phyloP scores from a whole-genome alignment of 2,888 invertebrate genomes.

The Acleris cristana region DNA sequence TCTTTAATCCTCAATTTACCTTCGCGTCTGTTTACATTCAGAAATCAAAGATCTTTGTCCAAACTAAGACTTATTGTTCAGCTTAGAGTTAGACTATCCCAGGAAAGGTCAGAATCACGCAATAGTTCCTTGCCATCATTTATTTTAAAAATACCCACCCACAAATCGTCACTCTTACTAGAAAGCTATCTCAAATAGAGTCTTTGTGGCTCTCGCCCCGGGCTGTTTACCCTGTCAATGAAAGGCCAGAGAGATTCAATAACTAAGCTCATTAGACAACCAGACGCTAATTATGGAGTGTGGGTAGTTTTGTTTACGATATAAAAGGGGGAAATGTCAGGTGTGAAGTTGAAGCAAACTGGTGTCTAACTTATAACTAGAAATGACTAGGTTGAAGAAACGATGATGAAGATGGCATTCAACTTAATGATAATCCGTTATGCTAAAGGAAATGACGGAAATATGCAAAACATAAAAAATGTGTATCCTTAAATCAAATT shows the following conservation, averaged over 20 bases:
- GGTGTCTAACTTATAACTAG: constrained; percentile 15
- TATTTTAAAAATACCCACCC: constrained; percentile 10
- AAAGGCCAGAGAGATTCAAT: constrained; percentile 33
- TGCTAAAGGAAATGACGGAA: too few relatives aligned
- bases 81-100: constrained; percentile 5
- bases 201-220: constrained; percentile 12
- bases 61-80: not conserved
- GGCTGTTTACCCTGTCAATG: constrained; percentile 18
- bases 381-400: too few relatives aligned
- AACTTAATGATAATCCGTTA: too few relatives aligned
- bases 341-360: constrained; percentile 21
- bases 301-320: constrained; percentile 32
- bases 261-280: constrained; percentile 29
- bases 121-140: constrained; percentile 9
- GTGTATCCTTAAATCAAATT: too few relatives aligned
- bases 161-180: constrained; percentile 20
- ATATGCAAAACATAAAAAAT: too few relatives aligned
- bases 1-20: too few relatives aligned
- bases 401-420: too few relatives aligned
- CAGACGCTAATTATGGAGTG: constrained; percentile 25
- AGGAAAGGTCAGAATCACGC: constrained; percentile 23
- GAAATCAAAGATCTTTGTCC: too few relatives aligned
- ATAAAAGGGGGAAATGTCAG: constrained; percentile 33
- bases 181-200: constrained; percentile 24
- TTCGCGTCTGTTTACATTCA: too few relatives aligned